These are phyloP conservation scores for Linnaemya tessellans DNA, from an alignment of 2,888 invertebrate species.

Conservation along the genomic window DNA sequence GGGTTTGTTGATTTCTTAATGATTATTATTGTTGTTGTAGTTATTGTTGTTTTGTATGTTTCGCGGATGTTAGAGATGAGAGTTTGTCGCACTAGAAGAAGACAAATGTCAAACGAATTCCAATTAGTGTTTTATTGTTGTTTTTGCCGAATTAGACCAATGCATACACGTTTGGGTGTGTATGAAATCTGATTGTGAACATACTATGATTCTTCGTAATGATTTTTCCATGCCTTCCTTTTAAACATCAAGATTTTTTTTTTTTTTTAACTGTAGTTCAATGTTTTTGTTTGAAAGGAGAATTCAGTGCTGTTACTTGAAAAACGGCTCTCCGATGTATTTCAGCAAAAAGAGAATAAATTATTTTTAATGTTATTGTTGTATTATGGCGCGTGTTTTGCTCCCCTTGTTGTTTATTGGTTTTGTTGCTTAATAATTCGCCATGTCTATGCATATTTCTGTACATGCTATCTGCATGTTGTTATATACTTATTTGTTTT, in stretches of 20 bases:
- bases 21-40: conserved; percentile 41
- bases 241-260: conserved; percentile 22
- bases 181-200: conserved; percentile 2
- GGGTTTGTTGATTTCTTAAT: conserved; percentile 38
- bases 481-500: conserved; percentile 21
- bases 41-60: conserved; percentile 34
- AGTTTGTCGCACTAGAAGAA: conserved; percentile 38
- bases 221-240: conserved; percentile 18
- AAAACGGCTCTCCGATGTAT: conserved; percentile 18
- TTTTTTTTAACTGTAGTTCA: conserved; percentile 55
- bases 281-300: conserved; percentile 18
- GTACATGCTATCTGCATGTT: background rate
- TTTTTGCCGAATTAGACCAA: conserved; percentile 12
- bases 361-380: conserved; percentile 45
- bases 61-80: conserved; percentile 56
- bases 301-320: background rate
- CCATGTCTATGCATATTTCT: background rate
- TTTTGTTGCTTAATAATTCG: conserved; percentile 49
- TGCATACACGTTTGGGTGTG: background rate
- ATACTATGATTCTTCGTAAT: conserved; percentile 45
- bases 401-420: conserved; percentile 58
- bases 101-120: conserved; percentile 70
- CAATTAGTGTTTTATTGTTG: conserved; percentile 68
- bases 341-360: conserved; percentile 36
- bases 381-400: conserved; percentile 72